phyloP scores from a whole-genome alignment of 2,797 vertebrate species.

The Scarus forsteni region DNA sequence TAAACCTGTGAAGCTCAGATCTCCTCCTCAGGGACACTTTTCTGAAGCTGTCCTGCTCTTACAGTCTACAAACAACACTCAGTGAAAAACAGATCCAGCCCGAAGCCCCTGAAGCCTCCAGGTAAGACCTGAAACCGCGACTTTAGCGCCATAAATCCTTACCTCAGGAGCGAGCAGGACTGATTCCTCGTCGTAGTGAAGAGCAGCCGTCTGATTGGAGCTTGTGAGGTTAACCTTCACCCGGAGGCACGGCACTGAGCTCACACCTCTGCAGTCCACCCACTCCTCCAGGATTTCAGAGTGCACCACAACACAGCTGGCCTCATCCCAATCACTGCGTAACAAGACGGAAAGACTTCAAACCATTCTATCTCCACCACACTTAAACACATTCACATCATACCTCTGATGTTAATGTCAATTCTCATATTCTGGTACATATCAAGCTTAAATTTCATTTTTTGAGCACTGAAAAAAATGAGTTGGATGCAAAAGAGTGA shows the following conservation, averaged over 20 bases:
- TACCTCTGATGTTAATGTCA: too few relatives aligned
- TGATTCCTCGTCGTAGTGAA: conserved; percentile 86
- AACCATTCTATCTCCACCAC: neutral
- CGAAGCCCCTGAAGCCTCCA: neutral
- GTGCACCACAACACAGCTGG: conserved; percentile 79
- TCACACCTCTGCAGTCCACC: conserved; percentile 81
- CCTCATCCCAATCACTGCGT: conserved; percentile 81
- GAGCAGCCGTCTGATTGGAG: conserved; percentile 72
- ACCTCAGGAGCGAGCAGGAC: conserved; percentile 83
- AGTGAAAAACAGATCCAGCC: conserved; percentile 13
- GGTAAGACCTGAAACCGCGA: conserved; percentile 18
- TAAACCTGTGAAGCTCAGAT: conserved; percentile 9
- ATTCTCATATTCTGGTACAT: too few relatives aligned
- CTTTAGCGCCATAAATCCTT: conserved; percentile 28
- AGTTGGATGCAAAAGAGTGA: too few relatives aligned
- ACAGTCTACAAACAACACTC: neutral
- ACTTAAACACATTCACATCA: neutral
- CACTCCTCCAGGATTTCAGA: conserved; percentile 77
- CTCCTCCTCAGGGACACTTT: neutral
- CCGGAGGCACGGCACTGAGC: conserved; percentile 83
- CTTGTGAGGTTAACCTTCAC: conserved; percentile 80
- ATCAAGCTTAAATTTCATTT: too few relatives aligned
- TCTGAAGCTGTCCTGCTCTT: conserved; percentile 1
- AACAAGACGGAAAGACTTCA: conserved; percentile 10
- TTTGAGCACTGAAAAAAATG: too few relatives aligned